phyloP scores from a whole-genome alignment of 2,797 vertebrate species.

The Halcyon leucocephala region DNA sequence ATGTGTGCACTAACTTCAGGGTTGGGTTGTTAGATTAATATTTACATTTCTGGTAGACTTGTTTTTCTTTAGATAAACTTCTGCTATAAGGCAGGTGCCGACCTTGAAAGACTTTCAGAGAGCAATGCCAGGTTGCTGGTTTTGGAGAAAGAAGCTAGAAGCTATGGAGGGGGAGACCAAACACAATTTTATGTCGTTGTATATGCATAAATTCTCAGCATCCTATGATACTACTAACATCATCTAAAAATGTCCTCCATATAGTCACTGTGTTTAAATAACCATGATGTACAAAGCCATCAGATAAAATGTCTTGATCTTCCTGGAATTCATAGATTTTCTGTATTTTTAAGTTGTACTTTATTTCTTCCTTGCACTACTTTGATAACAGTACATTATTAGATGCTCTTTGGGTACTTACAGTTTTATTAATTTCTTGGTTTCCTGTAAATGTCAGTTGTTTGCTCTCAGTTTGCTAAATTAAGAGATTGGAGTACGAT shows the following conservation, averaged over 20 bases:
- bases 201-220: neutral
- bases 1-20: neutral
- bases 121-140: neutral
- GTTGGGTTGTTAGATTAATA: neutral
- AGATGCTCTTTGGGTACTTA: neutral
- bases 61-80: neutral
- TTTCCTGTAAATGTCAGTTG: neutral
- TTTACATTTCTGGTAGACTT: conserved; percentile 6
- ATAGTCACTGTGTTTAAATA: neutral
- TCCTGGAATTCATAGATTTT: neutral
- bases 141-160: neutral
- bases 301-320: neutral
- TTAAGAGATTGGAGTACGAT: neutral
- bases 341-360: neutral
- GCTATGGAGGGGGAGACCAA: neutral
- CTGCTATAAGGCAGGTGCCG: neutral
- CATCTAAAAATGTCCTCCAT: neutral
- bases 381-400: neutral
- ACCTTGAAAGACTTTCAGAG: neutral
- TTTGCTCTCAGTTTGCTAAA: neutral
- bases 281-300: neutral
- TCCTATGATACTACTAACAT: neutral
- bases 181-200: neutral
- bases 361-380: neutral
- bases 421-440: neutral